Conservation (phyloP, 2,113 vertebrate genomes). For the Nematolebias whitei region DNA sequence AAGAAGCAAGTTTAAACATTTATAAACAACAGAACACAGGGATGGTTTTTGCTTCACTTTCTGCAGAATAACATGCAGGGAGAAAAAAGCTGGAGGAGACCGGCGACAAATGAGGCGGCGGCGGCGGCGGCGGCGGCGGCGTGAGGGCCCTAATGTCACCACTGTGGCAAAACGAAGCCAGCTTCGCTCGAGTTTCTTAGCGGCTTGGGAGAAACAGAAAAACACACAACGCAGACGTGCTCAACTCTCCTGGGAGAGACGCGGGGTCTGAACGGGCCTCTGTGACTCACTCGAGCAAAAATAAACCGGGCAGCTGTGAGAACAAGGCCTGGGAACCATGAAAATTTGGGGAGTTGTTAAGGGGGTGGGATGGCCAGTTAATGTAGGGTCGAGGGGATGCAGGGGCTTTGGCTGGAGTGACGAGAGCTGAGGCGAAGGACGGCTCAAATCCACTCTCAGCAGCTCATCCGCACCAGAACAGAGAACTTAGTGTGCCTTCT, state of each 20-base stretch:
- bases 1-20: constrained; percentile 65
- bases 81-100: constrained; percentile 19
- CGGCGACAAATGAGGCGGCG: constrained; percentile 32
- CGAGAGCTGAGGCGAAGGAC: constrained; percentile 55
- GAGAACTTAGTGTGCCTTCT: constrained; percentile 63
- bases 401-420: constrained; percentile 44
- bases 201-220: constrained; percentile 45
- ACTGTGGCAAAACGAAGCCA: constrained; percentile 1
- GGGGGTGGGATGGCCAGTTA: constrained; percentile 49
- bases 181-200: constrained; percentile 32
- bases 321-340: constrained; percentile 83
- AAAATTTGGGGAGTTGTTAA: constrained; percentile 67
- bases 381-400: constrained; percentile 35
- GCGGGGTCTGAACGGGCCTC: constrained; percentile 71
- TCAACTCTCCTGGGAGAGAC: constrained; percentile 71
- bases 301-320: constrained; percentile 84
- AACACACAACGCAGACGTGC: constrained; percentile 55
- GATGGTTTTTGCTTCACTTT: constrained; percentile 40
- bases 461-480: constrained; percentile 36
- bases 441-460: constrained; percentile 45
- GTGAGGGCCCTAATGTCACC: constrained; percentile 28
- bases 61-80: constrained; percentile 39
- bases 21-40: constrained; percentile 66
- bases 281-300: constrained; percentile 82
- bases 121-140: neutral